phyloP scores from a whole-genome alignment of 2,888 invertebrate species.

The Campoplex nolae region DNA sequence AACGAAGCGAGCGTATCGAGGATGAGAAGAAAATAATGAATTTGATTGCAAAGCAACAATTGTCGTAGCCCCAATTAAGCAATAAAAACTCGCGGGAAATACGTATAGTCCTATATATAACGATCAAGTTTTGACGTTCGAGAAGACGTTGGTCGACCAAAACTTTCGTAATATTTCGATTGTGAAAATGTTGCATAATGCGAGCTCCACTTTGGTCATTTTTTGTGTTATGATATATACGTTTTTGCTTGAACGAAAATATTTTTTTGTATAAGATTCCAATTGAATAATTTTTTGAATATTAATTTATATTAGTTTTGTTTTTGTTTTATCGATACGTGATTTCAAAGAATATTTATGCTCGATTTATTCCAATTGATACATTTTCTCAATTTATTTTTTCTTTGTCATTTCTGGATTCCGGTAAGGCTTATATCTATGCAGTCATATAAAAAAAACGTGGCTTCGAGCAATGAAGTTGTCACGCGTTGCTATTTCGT shows the following conservation, averaged over 20 bases:
- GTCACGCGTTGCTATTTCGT: constrained; percentile 45
- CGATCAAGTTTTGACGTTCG: constrained; percentile 27
- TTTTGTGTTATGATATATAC: neutral
- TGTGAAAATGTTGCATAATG: constrained; percentile 56
- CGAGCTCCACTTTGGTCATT: constrained; percentile 32
- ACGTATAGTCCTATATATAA: neutral
- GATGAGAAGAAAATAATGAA: constrained; percentile 33
- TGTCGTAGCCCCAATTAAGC: constrained; percentile 57
- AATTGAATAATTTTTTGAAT: neutral
- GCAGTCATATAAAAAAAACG: neutral
- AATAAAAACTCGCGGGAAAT: constrained; percentile 33
- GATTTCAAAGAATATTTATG: neutral
- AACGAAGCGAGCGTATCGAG: neutral
- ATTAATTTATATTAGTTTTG: neutral
- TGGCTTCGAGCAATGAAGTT: neutral
- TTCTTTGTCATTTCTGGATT: neutral
- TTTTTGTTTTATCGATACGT: too few species aligned
- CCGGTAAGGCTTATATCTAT: neutral
- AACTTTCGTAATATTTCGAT: constrained; percentile 43
- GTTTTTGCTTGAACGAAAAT: neutral
- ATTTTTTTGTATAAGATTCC: neutral
- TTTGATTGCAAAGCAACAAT: constrained; percentile 62
- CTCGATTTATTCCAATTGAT: too few species aligned
- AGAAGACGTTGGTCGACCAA: constrained; percentile 7
- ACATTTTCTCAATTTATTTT: neutral